phyloP scores from a whole-genome alignment of 2,888 invertebrate genomes.

The Drosophila barbarae region DNA sequence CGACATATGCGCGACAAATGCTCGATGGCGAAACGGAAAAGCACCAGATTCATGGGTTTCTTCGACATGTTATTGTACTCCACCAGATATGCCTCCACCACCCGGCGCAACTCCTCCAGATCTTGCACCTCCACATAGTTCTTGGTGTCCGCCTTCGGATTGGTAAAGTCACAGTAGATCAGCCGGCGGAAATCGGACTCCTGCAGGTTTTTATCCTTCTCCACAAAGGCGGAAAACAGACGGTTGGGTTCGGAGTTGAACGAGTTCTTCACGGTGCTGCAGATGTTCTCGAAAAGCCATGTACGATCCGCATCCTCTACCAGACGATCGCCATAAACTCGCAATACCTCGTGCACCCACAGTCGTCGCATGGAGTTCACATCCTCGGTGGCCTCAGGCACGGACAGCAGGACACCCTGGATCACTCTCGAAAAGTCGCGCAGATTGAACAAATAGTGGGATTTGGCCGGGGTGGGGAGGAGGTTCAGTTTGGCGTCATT shows the following conservation, averaged over 20 bases:
- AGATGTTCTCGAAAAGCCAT: conserved; percentile 89
- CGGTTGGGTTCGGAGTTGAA: conserved; percentile 85
- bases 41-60: conserved; percentile 96
- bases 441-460: conserved; percentile 96
- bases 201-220: conserved; percentile 81
- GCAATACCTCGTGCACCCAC: conserved; percentile 95
- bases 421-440: conserved; percentile 96
- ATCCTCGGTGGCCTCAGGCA: conserved; percentile 94
- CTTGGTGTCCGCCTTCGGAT: conserved; percentile 93
- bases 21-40: conserved; percentile 96
- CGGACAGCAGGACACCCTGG: conserved; percentile 93
- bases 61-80: conserved; percentile 98
- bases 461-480: conserved; percentile 94
- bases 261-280: conserved; percentile 82
- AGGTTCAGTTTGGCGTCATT: conserved; percentile 90
- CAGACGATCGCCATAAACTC: conserved; percentile 95
- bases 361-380: conserved; percentile 91
- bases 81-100: conserved; percentile 92
- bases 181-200: conserved; percentile 91
- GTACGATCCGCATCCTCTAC: conserved; percentile 89
- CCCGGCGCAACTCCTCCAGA: conserved; percentile 87
- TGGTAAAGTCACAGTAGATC: conserved; percentile 96
- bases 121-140: conserved; percentile 94
- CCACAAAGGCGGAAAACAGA: conserved; percentile 85
- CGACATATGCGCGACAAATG: conserved; percentile 95